Conservation (phyloP, 2,797 vertebrate genomes). For the Naso thynnoides region DNA sequence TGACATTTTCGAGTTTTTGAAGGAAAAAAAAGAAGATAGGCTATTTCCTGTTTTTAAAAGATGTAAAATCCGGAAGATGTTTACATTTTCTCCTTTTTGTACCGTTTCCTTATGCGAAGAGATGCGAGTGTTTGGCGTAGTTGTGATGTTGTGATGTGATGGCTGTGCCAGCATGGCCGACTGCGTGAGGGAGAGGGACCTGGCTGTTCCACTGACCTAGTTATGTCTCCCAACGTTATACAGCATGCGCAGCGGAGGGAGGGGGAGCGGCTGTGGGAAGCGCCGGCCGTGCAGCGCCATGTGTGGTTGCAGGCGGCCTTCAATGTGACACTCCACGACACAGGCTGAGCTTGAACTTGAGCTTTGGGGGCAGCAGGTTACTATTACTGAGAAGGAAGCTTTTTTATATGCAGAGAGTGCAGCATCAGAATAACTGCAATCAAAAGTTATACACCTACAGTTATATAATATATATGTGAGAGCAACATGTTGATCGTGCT, state of each 20-base stretch:
- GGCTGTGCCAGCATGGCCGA: conserved; percentile 79
- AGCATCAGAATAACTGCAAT: neutral
- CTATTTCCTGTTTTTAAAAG: too few species aligned
- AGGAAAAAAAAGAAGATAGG: neutral
- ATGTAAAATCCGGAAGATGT: too few species aligned
- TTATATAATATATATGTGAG: neutral
- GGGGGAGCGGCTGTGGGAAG: conserved; percentile 58
- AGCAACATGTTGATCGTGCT: neutral
- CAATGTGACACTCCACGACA: conserved; percentile 1
- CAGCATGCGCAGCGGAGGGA: conserved; percentile 72
- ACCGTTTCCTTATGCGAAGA: too few species aligned
- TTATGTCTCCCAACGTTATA: conserved; percentile 87
- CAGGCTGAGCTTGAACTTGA: conserved; percentile 57
- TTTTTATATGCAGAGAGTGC: neutral
- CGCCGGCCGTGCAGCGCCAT: conserved; percentile 63
- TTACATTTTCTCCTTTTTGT: neutral
- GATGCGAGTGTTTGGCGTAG: neutral
- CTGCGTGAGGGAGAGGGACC: conserved; percentile 74
- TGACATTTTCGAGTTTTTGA: neutral
- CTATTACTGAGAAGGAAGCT: neutral
- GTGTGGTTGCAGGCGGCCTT: conserved; percentile 43
- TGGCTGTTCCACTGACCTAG: conserved; percentile 89
- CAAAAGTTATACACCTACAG: neutral
- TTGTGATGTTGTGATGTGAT: conserved; percentile 65
- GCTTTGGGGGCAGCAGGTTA: neutral